These are phyloP conservation scores for Nothoprocta pentlandii DNA, from an alignment of 2,113 vertebrate species.

Conservation along the genomic window DNA sequence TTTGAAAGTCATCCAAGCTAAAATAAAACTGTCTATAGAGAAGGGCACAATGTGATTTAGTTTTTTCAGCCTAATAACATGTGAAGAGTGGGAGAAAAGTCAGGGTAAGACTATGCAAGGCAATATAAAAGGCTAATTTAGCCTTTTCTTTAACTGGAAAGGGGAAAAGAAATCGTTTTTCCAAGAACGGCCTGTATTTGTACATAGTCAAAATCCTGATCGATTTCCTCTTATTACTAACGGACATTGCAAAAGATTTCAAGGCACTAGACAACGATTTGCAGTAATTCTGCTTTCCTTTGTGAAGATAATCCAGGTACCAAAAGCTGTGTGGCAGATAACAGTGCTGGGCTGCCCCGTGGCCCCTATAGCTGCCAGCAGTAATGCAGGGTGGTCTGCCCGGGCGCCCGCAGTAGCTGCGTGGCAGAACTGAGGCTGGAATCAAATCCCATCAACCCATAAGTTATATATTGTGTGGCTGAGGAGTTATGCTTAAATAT, in stretches of 20 bases:
- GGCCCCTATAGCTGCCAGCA: not conserved
- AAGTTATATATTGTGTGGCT: not conserved
- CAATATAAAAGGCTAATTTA: not conserved
- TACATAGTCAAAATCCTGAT: not conserved
- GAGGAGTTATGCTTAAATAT: not conserved
- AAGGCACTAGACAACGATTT: conserved; percentile 7
- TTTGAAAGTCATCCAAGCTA: conserved; percentile 38
- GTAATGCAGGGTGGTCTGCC: not conserved
- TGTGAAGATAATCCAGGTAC: conserved; percentile 28
- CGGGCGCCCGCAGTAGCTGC: not conserved
- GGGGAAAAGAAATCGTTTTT: not conserved
- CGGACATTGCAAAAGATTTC: not conserved
- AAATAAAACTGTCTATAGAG: conserved; percentile 53
- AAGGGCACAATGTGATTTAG: not conserved
- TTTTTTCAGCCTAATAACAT: not conserved
- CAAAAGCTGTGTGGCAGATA: conserved; percentile 30
- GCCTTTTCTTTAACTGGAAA: not conserved
- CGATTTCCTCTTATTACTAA: conserved; percentile 3
- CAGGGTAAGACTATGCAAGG: not conserved
- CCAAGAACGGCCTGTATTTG: not conserved
- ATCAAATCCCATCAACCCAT: not conserved
- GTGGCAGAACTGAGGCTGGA: not conserved
- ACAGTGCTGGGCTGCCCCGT: not conserved
- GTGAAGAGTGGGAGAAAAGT: not conserved
- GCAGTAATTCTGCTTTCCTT: conserved; percentile 41